Percentiles rank a stretch among this genome's conserved stretches.
phyloP scores from a whole-genome alignment of 2,888 invertebrate genomes.

The Rotaria magnacalcarata region DNA sequence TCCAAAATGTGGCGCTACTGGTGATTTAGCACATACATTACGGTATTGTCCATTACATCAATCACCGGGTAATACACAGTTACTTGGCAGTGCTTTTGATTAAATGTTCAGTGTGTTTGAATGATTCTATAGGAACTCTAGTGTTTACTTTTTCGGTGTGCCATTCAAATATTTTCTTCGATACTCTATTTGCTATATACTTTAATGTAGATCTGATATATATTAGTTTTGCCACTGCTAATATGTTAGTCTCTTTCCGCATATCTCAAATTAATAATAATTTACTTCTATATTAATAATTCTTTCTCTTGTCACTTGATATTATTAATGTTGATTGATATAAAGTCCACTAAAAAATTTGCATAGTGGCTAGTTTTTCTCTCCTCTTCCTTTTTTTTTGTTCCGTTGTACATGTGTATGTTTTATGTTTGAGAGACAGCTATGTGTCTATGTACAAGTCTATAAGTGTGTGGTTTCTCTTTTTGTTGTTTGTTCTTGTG shows the following conservation, averaged over 20 bases:
- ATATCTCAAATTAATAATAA: neutral
- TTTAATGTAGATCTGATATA: neutral
- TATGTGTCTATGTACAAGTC: neutral
- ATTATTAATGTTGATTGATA: neutral
- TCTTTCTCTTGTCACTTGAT: neutral
- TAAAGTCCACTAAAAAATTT: neutral
- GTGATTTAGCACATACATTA: conserved; percentile 37
- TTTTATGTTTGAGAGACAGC: neutral
- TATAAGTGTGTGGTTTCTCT: neutral
- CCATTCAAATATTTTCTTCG: neutral
- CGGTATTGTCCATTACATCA: conserved; percentile 36
- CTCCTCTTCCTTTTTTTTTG: neutral
- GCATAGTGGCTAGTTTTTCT: neutral
- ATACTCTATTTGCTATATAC: neutral
- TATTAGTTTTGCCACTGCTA: neutral
- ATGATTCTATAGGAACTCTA: neutral
- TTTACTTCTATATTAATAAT: neutral
- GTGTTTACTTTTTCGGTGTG: neutral
- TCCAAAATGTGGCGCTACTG: conserved; percentile 31
- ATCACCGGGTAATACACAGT: neutral
- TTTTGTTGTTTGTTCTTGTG: conserved; percentile 2
- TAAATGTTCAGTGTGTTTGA: neutral
- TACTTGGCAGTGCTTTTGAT: neutral
- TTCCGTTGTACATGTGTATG: conserved; percentile 28
- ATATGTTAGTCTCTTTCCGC: neutral